Conservation (phyloP, 1,140 invertebrate species). For the Potamilus streckersoni region DNA sequence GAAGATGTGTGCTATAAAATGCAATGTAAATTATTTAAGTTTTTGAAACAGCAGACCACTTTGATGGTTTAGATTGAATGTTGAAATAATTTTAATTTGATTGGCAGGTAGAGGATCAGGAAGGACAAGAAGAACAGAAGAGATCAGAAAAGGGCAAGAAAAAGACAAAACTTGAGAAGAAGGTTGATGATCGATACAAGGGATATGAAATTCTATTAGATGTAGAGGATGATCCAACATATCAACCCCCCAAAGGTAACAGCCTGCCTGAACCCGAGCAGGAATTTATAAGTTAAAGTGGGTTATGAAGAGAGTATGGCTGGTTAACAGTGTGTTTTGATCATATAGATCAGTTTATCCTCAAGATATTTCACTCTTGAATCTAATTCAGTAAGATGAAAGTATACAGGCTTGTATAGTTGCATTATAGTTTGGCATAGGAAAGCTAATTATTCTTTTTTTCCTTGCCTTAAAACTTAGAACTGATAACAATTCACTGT, state of each 20-base stretch:
- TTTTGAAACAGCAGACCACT: no score
- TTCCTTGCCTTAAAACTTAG: no score
- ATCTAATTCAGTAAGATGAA: background rate
- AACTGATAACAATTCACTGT: no score
- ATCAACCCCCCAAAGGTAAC: conserved; percentile 50
- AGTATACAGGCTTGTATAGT: no score
- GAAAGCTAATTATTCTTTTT: no score
- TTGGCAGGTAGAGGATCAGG: conserved; percentile 43
- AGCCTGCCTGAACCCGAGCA: background rate
- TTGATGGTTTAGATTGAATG: background rate
- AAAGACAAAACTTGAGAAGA: conserved; percentile 17
- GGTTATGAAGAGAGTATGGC: no score
- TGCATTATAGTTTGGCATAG: no score
- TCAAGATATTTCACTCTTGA: background rate
- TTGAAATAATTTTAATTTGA: background rate
- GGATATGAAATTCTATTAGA: conserved; percentile 60
- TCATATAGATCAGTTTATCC: no score
- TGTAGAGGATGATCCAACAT: conserved; percentile 44
- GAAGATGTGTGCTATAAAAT: no score
- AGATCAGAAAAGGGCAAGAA: conserved; percentile 22
- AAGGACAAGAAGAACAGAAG: conserved; percentile 19
- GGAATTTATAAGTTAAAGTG: background rate
- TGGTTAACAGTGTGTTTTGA: background rate
- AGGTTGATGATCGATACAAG: conserved; percentile 39
- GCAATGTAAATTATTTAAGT: no score